Evolutionary conservation across 2,113 vertebrate species (phyloP).

Genomic region (Tupaia tana): DNA sequence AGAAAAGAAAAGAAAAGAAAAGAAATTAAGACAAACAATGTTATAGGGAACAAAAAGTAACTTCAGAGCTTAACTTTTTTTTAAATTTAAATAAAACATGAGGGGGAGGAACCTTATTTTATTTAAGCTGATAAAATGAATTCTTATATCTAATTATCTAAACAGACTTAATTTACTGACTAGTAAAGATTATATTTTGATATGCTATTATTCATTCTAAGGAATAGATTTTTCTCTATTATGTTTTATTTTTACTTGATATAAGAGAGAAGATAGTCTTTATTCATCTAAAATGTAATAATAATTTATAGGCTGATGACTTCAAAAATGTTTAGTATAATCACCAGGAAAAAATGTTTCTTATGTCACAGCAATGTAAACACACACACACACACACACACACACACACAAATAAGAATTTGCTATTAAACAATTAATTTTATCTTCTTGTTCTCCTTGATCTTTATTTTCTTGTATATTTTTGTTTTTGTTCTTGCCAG

Average conservation of each 20-base stretch:
- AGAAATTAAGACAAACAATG: neutral
- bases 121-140: neutral
- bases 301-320: neutral
- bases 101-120: neutral
- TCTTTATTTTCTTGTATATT: slow-evolving; percentile 8
- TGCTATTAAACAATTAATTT: slow-evolving; percentile 23
- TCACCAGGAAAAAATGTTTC: neutral
- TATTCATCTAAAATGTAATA: neutral
- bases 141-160: neutral
- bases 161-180: neutral
- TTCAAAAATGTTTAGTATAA: neutral
- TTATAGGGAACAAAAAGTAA: neutral
- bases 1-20: no score
- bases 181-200: neutral
- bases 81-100: neutral
- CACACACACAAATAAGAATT: neutral
- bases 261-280: neutral
- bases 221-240: neutral
- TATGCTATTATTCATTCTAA: neutral
- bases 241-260: neutral
- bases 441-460: neutral
- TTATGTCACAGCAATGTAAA: neutral
- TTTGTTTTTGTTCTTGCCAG: no score
- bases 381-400: neutral
- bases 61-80: neutral